Conservation (phyloP, 2,797 vertebrate species). For the Echeneis naucrates region DNA sequence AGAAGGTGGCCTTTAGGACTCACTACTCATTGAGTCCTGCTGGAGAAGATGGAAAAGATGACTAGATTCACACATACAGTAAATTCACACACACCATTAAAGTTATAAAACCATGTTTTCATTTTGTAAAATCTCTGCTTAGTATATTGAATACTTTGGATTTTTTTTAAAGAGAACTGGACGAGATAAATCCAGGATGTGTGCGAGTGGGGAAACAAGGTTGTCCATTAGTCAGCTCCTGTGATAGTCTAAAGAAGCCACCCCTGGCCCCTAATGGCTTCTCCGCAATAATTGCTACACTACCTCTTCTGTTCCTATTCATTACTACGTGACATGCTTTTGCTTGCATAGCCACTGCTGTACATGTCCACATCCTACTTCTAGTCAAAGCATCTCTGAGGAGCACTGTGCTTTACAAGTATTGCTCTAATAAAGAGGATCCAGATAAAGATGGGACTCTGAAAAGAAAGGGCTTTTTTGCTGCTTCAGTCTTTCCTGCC, state of each 20-base stretch:
- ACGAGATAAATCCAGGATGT: conserved; percentile 56
- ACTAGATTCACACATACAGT: conserved; percentile 22
- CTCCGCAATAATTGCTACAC: conserved; percentile 83
- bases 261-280: conserved; percentile 84
- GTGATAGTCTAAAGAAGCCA: conserved; percentile 75
- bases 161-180: conserved; percentile 43
- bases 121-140: conserved; percentile 51
- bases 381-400: conserved; percentile 61
- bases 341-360: conserved; percentile 57
- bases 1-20: conserved; percentile 15
- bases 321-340: conserved; percentile 71
- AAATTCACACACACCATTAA: conserved; percentile 48
- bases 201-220: conserved; percentile 67
- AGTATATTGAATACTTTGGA: conserved; percentile 46
- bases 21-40: no score
- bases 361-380: conserved; percentile 60
- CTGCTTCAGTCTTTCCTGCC: conserved; percentile 56
- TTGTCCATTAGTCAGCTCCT: conserved; percentile 81
- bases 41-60: conserved; percentile 44
- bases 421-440: conserved; percentile 64
- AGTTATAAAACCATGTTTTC: conserved; percentile 57
- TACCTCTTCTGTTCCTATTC: conserved; percentile 72
- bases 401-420: conserved; percentile 60
- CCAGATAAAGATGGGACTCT: conserved; percentile 56
- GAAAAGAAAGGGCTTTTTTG: conserved; percentile 71